Conservation (phyloP, 2,888 invertebrate species). For the Meandrusa payeni region DNA sequence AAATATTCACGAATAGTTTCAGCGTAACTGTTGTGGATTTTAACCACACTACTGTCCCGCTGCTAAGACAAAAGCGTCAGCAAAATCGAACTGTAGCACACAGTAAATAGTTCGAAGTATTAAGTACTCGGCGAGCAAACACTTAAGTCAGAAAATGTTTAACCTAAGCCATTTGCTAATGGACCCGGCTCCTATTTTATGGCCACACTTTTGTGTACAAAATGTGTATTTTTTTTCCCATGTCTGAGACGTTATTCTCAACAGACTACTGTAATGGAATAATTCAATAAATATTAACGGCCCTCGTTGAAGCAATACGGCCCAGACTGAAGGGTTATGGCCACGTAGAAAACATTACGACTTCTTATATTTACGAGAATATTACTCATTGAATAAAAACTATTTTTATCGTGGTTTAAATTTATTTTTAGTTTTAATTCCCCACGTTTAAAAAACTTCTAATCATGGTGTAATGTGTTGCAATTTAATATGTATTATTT, state of each 20-base stretch:
- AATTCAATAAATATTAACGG: slow-evolving; percentile 16
- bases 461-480: no score
- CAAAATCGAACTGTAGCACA: slow-evolving; percentile 2
- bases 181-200: slow-evolving; percentile 15
- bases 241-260: slow-evolving; percentile 3
- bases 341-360: background rate
- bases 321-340: no score
- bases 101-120: slow-evolving; percentile 19
- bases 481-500: no score
- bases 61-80: no score
- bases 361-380: no score
- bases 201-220: slow-evolving; percentile 12
- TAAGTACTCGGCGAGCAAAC: slow-evolving; percentile 17
- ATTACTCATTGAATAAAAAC: no score
- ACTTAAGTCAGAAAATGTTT: slow-evolving; percentile 21
- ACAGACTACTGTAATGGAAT: slow-evolving; percentile 7
- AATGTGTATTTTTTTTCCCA: slow-evolving; percentile 5
- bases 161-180: slow-evolving; percentile 21
- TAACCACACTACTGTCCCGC: no score
- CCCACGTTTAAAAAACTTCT: no score
- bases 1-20: no score
- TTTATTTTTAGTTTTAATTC: no score
- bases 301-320: background rate
- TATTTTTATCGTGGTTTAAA: no score
- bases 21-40: no score